Evolutionary conservation across 2,888 invertebrate genomes (phyloP), one percentile per base, ranked within the genome.

Genomic region (Neoascia interrupta): DNA sequence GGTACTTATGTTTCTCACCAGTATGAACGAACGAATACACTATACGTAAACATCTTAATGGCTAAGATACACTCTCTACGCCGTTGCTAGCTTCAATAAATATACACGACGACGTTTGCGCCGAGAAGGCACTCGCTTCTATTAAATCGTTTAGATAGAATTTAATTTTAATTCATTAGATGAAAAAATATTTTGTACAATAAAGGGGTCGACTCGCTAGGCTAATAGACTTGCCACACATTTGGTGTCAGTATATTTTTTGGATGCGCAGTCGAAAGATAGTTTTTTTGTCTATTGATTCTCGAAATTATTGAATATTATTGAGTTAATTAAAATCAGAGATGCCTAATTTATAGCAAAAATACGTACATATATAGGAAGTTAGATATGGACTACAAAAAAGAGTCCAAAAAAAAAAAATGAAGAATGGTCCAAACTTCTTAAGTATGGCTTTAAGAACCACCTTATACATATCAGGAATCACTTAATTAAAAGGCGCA

Each of bases 121-220:
- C 56, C 36, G 47, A 15, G 34, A 54, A 69, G 54, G 49, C 39
- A 43, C 28, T 34, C 31, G 16, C 8, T n/a, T 51, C 19, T 36
- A 51, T 37, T 47, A 3, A n/a, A 28, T 58, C 58, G 43, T 39
- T 53, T 47, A 45, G 34, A 72, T 72, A 60, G 53, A 76, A 60
- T 66, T 76, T 66, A 72, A 72, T 76, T 76, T 72, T 76, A 75
- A 66, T 66, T 73, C 58, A 73, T 73, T 58, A 34, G 64, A 79
- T 60, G 60, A 66, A 63, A 19, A n/a, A 13, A 26, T 28, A 23
- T 64, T 41, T 51, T 45, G 26, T 51, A 45, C 19, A 70, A 53
- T 58, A 45, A 76, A 70, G 39, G 51, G 56, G 58, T 63, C 70
- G 75, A 43, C 58, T 72, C 56, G 72, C 63, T 58, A 47, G 58